These are phyloP conservation scores for Steatornis caripensis DNA, from an alignment of 2,113 vertebrate species.

Conservation along the genomic window DNA sequence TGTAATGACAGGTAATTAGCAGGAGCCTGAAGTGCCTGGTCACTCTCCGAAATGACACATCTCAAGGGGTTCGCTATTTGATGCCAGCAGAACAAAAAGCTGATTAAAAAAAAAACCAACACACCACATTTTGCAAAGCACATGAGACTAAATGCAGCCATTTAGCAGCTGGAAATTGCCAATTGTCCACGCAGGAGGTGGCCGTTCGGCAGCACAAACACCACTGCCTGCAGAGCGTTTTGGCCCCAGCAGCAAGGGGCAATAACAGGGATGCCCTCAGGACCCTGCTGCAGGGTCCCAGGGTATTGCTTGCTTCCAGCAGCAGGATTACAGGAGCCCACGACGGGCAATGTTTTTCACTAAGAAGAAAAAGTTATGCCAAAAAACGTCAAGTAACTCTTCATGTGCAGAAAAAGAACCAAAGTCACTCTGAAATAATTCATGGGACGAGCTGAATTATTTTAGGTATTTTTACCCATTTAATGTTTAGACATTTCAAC, in stretches of 20 bases:
- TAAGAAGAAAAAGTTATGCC: not conserved
- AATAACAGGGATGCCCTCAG: not conserved
- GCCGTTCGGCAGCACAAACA: accelerated
- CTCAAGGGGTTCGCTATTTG: not conserved
- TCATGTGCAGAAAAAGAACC: not conserved
- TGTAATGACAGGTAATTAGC: not conserved
- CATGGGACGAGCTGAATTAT: not conserved
- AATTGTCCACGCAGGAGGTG: accelerated
- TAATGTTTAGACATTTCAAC: not conserved
- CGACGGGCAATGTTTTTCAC: not conserved
- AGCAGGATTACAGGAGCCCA: not conserved
- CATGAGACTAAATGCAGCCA: not conserved
- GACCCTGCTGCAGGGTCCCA: no score
- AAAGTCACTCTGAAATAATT: not conserved
- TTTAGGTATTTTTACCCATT: not conserved
- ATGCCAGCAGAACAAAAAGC: not conserved
- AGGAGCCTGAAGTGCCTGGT: not conserved
- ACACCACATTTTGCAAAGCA: not conserved
- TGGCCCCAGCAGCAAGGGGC: not conserved
- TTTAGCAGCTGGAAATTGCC: not conserved
- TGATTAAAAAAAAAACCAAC: no score
- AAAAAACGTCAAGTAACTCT: not conserved
- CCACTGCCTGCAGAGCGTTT: accelerated
- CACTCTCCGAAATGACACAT: not conserved
- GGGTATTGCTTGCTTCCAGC: not conserved